Evolutionary conservation across 2,888 invertebrate species (phyloP).

Genomic region (Ormyrus thymus): DNA sequence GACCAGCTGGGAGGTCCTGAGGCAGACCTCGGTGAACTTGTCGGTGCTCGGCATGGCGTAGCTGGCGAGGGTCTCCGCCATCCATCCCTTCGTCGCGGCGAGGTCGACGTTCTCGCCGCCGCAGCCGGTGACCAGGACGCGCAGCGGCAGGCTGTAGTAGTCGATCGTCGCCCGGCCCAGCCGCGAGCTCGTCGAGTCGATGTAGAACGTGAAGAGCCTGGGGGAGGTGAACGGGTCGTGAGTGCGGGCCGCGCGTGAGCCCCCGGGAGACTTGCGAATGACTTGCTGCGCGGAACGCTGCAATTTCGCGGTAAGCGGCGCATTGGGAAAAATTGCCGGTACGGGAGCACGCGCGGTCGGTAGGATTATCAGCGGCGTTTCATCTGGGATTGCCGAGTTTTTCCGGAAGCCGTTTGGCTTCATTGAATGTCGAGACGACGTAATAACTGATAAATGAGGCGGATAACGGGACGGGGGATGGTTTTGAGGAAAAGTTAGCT

Average conservation of each 20-base stretch:
- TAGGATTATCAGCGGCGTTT: not conserved
- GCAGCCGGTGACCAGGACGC: constrained; percentile 86
- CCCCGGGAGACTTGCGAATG: not conserved
- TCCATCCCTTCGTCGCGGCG: constrained; percentile 88
- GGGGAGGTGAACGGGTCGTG: not conserved
- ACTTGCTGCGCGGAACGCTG: not conserved
- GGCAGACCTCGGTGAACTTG: constrained; percentile 87
- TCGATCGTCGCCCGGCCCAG: constrained; percentile 83
- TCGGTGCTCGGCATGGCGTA: constrained; percentile 90
- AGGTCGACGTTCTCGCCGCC: constrained; percentile 80
- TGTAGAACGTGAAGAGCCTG: constrained; percentile 86
- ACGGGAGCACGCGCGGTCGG: no score
- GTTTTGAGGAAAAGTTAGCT: no score
- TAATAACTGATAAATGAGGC: no score
- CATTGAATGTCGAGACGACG: no score
- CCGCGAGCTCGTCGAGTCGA: constrained; percentile 89
- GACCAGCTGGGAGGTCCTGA: constrained; percentile 86
- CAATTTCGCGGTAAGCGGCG: not conserved
- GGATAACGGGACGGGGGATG: no score
- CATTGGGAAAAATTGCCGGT: not conserved
- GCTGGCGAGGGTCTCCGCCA: constrained; percentile 90
- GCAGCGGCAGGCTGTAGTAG: constrained; percentile 87
- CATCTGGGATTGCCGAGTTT: no score
- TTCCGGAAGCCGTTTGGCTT: no score
- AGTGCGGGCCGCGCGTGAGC: constrained; percentile 2